A percentile compares a stretch with the other conserved stretches of the same genome.
Conservation (phyloP, 2,113 vertebrate genomes). For the Copsychus sechellarum region DNA sequence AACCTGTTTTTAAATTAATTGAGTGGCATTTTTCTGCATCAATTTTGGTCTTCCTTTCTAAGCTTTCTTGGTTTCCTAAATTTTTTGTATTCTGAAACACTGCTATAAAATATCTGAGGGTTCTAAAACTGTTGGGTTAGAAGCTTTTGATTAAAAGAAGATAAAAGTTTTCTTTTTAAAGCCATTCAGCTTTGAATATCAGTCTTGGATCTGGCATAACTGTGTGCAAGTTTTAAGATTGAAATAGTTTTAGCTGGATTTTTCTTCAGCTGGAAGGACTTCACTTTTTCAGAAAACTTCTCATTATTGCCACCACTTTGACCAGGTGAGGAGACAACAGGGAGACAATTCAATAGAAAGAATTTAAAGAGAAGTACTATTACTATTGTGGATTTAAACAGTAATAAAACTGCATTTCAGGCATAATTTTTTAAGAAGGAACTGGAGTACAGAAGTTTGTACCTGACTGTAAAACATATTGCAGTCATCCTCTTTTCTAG, state of each 20-base stretch:
- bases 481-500: background rate
- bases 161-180: background rate
- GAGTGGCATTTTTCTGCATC: conserved; percentile 30
- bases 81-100: background rate
- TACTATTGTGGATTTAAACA: background rate
- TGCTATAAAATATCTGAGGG: background rate
- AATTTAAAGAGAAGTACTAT: background rate
- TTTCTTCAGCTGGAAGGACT: background rate
- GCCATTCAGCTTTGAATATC: background rate
- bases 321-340: background rate
- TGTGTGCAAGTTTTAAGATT: background rate
- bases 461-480: background rate
- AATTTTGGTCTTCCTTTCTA: conserved; percentile 28
- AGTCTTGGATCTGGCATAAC: background rate
- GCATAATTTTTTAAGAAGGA: background rate
- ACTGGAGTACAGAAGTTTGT: background rate
- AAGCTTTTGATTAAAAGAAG: background rate
- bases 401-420: background rate
- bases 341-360: background rate
- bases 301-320: background rate
- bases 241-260: background rate
- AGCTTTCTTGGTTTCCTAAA: background rate
- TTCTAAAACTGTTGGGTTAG: background rate
- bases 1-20: conserved; percentile 50
- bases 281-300: background rate